phyloP scores from a whole-genome alignment of 2,888 invertebrate species.

The Chloromyia formosa region DNA sequence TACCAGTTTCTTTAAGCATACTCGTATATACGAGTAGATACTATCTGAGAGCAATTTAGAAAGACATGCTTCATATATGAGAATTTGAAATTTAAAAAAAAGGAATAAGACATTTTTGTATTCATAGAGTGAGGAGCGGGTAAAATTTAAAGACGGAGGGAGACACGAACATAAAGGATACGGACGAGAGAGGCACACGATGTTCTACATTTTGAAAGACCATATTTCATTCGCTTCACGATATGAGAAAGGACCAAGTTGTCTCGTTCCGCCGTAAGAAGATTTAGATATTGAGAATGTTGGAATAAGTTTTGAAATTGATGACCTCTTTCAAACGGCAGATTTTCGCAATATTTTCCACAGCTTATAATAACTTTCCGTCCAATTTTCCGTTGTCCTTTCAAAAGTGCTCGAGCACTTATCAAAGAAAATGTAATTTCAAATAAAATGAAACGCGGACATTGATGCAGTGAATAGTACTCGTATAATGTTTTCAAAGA shows the following conservation, averaged over 20 bases:
- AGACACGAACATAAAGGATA: too few species aligned
- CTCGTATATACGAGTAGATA: background rate
- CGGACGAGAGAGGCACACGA: too few species aligned
- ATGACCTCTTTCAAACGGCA: slow-evolving; percentile 21
- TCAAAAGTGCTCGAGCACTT: too few species aligned
- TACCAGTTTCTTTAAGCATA: background rate
- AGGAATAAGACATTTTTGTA: background rate
- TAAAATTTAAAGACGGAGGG: background rate
- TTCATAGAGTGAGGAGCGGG: background rate
- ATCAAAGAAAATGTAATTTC: too few species aligned
- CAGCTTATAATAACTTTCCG: too few species aligned
- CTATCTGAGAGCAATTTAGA: slow-evolving; percentile 21
- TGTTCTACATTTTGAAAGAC: slow-evolving; percentile 4
- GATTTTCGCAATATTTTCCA: background rate
- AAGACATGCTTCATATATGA: background rate
- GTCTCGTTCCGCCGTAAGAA: background rate
- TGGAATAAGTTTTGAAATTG: slow-evolving; percentile 40
- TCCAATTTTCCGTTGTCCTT: too few species aligned
- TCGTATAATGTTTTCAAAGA: background rate
- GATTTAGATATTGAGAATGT: slow-evolving; percentile 12
- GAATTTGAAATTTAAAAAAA: slow-evolving; percentile 18
- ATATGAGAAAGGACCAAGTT: slow-evolving; percentile 5
- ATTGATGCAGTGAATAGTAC: too few species aligned
- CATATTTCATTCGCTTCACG: slow-evolving; percentile 23
- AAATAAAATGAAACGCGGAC: too few species aligned